Base-by-base conservation (phyloP, 1,140 invertebrate genomes). In the Chelonus insularis region DNA sequence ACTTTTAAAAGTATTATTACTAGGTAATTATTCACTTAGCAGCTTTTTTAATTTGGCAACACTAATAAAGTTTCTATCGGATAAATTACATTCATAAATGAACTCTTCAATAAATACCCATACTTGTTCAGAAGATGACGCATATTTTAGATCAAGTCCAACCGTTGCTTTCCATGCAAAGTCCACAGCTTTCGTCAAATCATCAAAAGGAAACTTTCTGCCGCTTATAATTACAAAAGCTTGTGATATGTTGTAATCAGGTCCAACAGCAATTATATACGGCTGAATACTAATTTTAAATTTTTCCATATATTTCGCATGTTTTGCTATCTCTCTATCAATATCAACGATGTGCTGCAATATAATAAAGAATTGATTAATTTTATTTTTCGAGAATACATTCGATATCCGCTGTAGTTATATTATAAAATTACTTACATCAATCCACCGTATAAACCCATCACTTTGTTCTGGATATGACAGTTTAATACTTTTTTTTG, bases 91-190 rank as follows among this genome's bases (percentile, higher is more conserved):
- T n/a, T n/a, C n/a, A n/a, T n/a, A n/a, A n/a, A n/a, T n/a, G n/a
- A n/a, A n/a, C n/a, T n/a, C n/a, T n/a, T n/a, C n/a, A n/a, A n/a
- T n/a, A n/a, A n/a, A n/a, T n/a, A n/a, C n/a, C n/a, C n/a, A n/a
- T n/a, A n/a, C n/a, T n/a, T n/a, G n/a, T n/a, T n/a, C n/a, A n/a
- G n/a, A n/a, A n/a, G n/a, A n/a, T n/a, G n/a, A 11, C 12, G 3
- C 2, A 37, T 37, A 37, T 2, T 4, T 9, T 2, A n/a, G 9
- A 37, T 11, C 9, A 3, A 37, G 36, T 2, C 52, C 52, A 12
- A 57, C 60, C 4, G 54, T 60, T 9, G 63, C 32, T 60, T 64
- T 57, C 2, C 48, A 60, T 18, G 47, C 39, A 12, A 60, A 64
- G 52, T 37, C 58, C 1, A 57, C 58, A 1, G 63, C 58, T 34